Percentiles rank a stretch among this genome's conserved stretches.
Evolutionary conservation across 2,888 invertebrate species (phyloP).

Genomic region (Amphipyra berbera): DNA sequence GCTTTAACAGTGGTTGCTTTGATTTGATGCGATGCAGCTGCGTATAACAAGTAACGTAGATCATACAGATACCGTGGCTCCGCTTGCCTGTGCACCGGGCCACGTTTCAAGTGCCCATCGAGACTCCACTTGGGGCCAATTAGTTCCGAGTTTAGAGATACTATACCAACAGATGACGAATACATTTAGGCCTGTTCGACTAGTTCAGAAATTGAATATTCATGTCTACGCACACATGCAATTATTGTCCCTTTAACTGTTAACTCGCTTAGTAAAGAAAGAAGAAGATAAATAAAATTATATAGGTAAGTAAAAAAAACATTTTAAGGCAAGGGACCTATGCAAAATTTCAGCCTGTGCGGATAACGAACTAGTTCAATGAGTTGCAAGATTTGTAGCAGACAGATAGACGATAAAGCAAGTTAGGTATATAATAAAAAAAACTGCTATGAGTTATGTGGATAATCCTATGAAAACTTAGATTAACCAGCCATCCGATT

Average conservation of each 20-base stretch:
- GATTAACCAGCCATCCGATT: not conserved
- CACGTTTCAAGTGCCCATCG: conserved; percentile 62
- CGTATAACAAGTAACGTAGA: conserved; percentile 58
- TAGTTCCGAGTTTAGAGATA: conserved; percentile 72
- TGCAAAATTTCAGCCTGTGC: too few relatives aligned
- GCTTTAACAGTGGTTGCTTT: conserved; percentile 73
- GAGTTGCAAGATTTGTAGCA: too few relatives aligned
- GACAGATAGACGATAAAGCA: too few relatives aligned
- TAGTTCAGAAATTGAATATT: conserved; percentile 22
- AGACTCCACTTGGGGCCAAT: conserved; percentile 81
- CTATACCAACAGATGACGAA: conserved; percentile 38
- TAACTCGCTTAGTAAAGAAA: conserved; percentile 9
- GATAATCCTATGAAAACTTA: conserved; percentile 13
- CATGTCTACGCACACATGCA: conserved; percentile 4
- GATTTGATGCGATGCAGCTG: conserved; percentile 82
- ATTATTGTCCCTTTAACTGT: not conserved
- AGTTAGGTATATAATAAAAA: too few relatives aligned
- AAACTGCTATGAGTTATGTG: not conserved
- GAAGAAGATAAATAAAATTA: not conserved
- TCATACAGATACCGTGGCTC: conserved; percentile 48
- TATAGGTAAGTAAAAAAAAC: too few relatives aligned
- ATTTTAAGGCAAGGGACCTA: too few relatives aligned
- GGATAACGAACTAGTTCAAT: too few relatives aligned
- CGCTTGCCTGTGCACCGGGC: conserved; percentile 51
- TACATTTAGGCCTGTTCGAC: conserved; percentile 19